Evolutionary conservation across 2,888 invertebrate genomes (phyloP).

Genomic region (Aphodius granarius): DNA sequence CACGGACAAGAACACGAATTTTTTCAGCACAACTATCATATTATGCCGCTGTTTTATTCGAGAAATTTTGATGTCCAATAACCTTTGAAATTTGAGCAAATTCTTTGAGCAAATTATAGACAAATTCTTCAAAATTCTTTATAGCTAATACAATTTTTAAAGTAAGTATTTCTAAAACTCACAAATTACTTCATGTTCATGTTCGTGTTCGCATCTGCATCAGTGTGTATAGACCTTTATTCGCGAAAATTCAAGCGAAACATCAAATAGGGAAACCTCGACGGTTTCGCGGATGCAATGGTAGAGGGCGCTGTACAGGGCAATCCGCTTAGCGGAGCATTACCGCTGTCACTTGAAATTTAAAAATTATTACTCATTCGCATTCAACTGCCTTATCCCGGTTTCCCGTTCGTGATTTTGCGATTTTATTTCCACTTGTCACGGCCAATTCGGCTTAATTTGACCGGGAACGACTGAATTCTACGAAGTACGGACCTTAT

Average conservation of each 20-base stretch:
- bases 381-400: constrained; percentile 36
- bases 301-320: neutral
- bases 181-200: too few species aligned
- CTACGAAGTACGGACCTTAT: neutral
- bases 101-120: too few species aligned
- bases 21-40: too few species aligned
- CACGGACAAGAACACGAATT: too few species aligned
- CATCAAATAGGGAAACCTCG: neutral
- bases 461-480: neutral
- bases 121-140: too few species aligned
- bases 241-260: neutral
- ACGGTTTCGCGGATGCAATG: neutral
- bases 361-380: constrained; percentile 47
- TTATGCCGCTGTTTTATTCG: too few species aligned
- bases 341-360: constrained; percentile 47
- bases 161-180: too few species aligned
- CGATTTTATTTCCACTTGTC: constrained; percentile 8
- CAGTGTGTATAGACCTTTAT: too few species aligned
- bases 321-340: constrained; percentile 34
- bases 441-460: neutral
- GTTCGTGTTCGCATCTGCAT: too few species aligned
- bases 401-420: constrained; percentile 36
- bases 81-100: too few species aligned
- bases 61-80: too few species aligned
- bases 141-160: too few species aligned